Evolutionary conservation across 2,888 invertebrate genomes (phyloP).

Genomic region (Allolobophora icterica): DNA sequence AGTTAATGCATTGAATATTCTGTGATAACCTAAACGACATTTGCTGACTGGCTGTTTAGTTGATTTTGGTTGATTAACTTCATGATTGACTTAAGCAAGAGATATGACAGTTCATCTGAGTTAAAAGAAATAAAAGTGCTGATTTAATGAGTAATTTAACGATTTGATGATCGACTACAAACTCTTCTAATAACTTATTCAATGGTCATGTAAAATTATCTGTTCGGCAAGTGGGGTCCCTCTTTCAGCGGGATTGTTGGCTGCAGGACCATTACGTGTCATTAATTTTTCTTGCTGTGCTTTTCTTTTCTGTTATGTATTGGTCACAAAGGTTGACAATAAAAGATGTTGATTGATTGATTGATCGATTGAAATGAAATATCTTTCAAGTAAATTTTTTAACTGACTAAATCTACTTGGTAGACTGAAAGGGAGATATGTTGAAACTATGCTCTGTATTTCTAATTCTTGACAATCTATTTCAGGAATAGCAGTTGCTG

Average conservation of each 20-base stretch:
- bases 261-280: no score
- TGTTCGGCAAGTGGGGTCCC: no score
- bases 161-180: no score
- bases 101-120: background rate
- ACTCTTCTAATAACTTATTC: background rate
- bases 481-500: constrained; percentile 61
- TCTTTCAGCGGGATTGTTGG: no score
- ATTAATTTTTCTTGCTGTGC: no score
- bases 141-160: no score
- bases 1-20: background rate
- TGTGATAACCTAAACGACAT: background rate
- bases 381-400: background rate
- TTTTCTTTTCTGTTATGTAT: no score
- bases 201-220: background rate
- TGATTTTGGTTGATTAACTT: background rate
- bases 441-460: background rate
- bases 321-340: no score
- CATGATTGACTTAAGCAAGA: background rate
- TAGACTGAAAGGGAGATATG: background rate
- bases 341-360: no score
- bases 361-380: background rate
- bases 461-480: background rate
- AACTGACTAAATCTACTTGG: background rate
- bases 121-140: no score
- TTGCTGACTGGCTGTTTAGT: no score